phyloP scores from a whole-genome alignment of 2,113 vertebrate species.

The Siphamia tubifer region DNA sequence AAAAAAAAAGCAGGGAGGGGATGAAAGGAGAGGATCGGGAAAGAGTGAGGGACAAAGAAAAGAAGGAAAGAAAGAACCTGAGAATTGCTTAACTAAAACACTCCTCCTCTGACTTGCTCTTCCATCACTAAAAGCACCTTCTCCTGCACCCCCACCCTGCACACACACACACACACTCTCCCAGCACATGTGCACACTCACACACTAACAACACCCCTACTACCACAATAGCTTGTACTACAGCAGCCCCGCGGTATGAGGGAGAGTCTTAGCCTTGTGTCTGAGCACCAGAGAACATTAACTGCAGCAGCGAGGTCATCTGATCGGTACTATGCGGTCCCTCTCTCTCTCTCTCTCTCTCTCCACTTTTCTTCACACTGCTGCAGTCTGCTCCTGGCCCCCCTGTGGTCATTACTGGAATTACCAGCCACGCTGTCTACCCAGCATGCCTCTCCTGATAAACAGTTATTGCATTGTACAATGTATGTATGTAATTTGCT shows the following conservation, averaged over 20 bases:
- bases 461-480: background rate
- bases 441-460: constrained; percentile 1
- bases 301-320: constrained; percentile 81
- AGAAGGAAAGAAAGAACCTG: constrained; percentile 12
- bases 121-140: background rate
- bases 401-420: constrained; percentile 53
- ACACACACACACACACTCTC: constrained; percentile 14
- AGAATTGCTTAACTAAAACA: constrained; percentile 14
- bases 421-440: constrained; percentile 5
- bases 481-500: constrained; percentile 16
- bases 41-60: constrained; percentile 34
- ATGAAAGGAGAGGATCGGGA: background rate
- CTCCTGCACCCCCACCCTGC: background rate
- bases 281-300: constrained; percentile 75
- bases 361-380: constrained; percentile 41
- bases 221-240: constrained; percentile 62
- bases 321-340: constrained; percentile 72
- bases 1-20: constrained; percentile 9
- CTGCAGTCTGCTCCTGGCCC: constrained; percentile 64
- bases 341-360: constrained; percentile 47
- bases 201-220: constrained; percentile 24
- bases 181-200: background rate
- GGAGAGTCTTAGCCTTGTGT: constrained; percentile 66
- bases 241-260: constrained; percentile 58
- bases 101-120: constrained; percentile 12